Percentiles rank a stretch among this genome's conserved stretches.
Conservation (phyloP, 2,797 vertebrate species). For the Myotis myotis region DNA sequence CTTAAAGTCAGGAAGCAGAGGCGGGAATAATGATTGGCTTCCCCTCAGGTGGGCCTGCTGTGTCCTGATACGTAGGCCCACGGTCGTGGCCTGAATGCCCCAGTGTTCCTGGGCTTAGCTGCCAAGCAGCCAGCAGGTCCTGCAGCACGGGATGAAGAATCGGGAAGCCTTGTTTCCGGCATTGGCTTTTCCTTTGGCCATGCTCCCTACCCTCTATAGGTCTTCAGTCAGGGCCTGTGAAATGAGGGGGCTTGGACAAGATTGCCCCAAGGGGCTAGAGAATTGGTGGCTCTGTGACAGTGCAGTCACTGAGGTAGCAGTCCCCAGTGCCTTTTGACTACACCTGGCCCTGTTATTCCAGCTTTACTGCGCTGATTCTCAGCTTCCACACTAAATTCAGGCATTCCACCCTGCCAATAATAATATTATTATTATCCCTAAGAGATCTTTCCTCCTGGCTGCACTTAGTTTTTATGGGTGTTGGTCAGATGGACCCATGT, state of each 20-base stretch:
- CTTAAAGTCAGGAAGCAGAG: background rate
- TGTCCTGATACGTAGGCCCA: background rate
- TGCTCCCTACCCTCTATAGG: background rate
- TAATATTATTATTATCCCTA: no score
- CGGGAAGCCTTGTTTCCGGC: background rate
- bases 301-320: background rate
- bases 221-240: background rate
- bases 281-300: background rate
- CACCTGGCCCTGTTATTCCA: background rate
- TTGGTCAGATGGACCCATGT: background rate
- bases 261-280: background rate
- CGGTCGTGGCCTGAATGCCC: background rate
- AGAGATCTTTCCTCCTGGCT: background rate
- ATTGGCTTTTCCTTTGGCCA: background rate
- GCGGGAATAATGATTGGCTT: background rate
- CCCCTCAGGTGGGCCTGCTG: background rate
- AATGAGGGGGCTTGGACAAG: no score
- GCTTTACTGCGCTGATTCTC: background rate
- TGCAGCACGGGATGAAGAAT: background rate
- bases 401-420: no score
- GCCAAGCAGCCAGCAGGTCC: background rate
- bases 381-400: background rate
- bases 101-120: background rate
- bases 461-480: background rate
- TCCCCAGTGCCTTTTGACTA: background rate